Evolutionary conservation across 2,888 invertebrate genomes (phyloP).

Genomic region (Lasius platythorax): DNA sequence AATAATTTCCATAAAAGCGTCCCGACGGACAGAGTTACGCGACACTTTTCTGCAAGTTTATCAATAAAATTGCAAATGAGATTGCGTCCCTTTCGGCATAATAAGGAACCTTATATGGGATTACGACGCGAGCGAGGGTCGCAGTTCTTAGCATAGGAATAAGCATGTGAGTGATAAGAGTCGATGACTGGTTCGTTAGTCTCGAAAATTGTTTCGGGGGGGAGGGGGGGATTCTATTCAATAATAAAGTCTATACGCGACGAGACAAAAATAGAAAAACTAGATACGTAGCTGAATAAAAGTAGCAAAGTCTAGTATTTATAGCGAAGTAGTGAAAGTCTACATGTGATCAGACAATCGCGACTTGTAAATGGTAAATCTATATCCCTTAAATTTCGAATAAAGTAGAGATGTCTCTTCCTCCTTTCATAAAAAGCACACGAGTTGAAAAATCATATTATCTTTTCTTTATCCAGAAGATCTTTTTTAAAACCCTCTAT

Average conservation of each 20-base stretch:
- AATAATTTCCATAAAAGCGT: constrained; percentile 49
- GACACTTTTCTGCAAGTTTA: constrained; percentile 46
- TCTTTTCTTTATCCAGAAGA: background rate
- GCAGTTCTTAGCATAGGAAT: background rate
- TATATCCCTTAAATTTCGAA: background rate
- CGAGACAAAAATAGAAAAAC: constrained; percentile 6
- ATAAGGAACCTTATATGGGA: background rate
- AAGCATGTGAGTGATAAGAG: constrained; percentile 6
- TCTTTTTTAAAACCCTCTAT: background rate
- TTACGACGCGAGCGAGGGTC: background rate
- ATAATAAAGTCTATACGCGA: background rate
- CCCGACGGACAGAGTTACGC: constrained; percentile 28
- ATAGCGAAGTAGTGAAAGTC: background rate
- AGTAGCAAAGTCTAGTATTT: background rate
- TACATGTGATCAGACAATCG: background rate
- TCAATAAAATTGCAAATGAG: constrained; percentile 56
- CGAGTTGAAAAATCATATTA: background rate
- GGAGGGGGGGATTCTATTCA: background rate
- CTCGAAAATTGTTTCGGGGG: background rate
- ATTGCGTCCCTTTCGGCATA: constrained; percentile 18
- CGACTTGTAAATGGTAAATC: background rate
- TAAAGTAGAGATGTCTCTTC: constrained; percentile 1
- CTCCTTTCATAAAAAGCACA: background rate
- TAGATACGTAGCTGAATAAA: background rate
- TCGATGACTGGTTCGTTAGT: background rate